Evolutionary conservation across 2,797 vertebrate species (phyloP), one percentile per base, ranked within the genome.

Genomic region (Malurus splendens): DNA sequence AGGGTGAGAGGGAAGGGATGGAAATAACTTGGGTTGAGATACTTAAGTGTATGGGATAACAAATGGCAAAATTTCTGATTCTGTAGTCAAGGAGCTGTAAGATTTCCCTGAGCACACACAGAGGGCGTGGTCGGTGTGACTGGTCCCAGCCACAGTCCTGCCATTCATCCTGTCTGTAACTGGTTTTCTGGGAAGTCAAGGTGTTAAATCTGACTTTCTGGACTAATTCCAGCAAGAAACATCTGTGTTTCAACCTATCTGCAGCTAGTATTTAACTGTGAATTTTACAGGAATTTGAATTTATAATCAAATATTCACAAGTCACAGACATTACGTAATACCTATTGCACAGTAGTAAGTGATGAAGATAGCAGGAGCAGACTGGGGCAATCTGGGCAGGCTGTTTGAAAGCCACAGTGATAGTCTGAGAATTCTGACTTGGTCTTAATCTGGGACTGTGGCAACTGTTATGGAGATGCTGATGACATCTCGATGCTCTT

Each of bases 201-300:
- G 36, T 70, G 68, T 67, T 86, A 86, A 84, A 62, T 66, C 42
- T 67, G 50, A 2, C 4, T 75, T 84, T 83, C 80, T 94, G 86
- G 83, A 86, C 32, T 75, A 86, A 57, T 60, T 86, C 71, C 90
- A 90, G 36, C 1, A 36, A 88, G 62, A 92, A 95, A 89, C 71
- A 84, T 76, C 80, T 92, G 71, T 51, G 74, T 57, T 88, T 92
- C 52, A 93, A 76, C 17, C 68, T 89, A 87, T 64, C 77, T 79
- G n/a, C 7, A 3, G 38, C 52, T 81, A 86, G 72, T 70, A 79
- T 66, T 90, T 86, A 81, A 73, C 36, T 30, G 41, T 66, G 56
- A 90, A 86, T 93, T 90, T 94, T 87, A 86, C 60, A 82, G 52
- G 50, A 81, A 90, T 90, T 95, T 90, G 71, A 94, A 87, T 89